Evolutionary conservation across 2,888 invertebrate genomes (phyloP).

Genomic region (Zygogramma bicolorata): DNA sequence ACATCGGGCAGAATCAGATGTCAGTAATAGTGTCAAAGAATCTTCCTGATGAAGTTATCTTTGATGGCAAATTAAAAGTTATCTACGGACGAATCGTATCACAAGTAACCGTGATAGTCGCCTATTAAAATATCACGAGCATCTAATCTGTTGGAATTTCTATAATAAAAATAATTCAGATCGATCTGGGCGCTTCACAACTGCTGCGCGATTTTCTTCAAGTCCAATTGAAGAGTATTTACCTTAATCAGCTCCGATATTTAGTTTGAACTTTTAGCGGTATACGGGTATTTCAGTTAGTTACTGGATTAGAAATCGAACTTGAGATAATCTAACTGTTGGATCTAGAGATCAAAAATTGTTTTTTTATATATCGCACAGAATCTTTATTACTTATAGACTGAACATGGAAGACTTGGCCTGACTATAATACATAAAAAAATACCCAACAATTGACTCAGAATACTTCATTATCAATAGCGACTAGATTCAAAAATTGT

Average conservation of each 20-base stretch:
- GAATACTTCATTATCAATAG: no score
- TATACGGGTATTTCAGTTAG: background rate
- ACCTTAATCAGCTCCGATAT: slow-evolving; percentile 1
- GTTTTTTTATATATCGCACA: background rate
- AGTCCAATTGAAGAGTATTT: slow-evolving; percentile 13
- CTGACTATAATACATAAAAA: no score
- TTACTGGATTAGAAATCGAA: background rate
- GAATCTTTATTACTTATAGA: background rate
- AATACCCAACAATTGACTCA: no score
- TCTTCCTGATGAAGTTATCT: no score
- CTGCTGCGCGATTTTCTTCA: slow-evolving; percentile 29
- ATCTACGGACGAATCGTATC: background rate
- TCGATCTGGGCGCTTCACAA: slow-evolving; percentile 34
- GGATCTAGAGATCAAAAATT: background rate
- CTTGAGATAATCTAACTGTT: no score
- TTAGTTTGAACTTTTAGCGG: slow-evolving; percentile 8
- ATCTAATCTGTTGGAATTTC: slow-evolving; percentile 28
- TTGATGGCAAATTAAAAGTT: background rate
- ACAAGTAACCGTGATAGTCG: background rate
- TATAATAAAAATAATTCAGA: slow-evolving; percentile 37
- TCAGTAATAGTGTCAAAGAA: no score
- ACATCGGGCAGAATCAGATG: no score
- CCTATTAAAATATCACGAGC: slow-evolving; percentile 19
- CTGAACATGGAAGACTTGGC: background rate
- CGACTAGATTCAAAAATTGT: no score